Evolutionary conservation across 2,888 invertebrate species (phyloP), one percentile per base, ranked within the genome.

Genomic region (Molorchus minor): DNA sequence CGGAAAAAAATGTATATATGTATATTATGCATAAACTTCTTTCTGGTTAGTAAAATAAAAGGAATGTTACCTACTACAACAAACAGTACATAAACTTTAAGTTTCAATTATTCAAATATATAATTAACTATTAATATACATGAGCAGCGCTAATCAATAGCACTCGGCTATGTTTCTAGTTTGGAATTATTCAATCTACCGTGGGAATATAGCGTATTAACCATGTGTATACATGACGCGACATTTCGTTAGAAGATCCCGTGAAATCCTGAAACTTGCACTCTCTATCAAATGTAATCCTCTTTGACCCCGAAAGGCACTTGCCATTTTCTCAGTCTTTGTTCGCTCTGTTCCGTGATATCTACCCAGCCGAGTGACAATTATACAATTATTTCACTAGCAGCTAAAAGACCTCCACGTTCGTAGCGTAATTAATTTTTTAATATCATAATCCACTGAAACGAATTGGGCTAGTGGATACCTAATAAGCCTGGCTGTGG

Each of bases 191-290:
- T 55, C 45, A 55, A 55, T 55, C 55, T 49, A 25, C 49, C 79
- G 79, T 79, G 80, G 77, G 80, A 80, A 74, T 68, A 65, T 75
- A 67, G 67, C 70, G 79, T 74, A 77, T 80, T 80, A 79, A 75
- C 70, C 75, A 76, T 70, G 74, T 78, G 77, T 75, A 73, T 74
- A 76, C 75, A 76, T 73, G 74, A 74, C 75, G 74, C 72, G 74
- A 74, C 75, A 75, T 75, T 73, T 73, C 69, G 61, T 64, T 56
- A 57, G 56, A 71, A 73, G 71, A 74, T 73, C 68, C 71, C 58
- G 61, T 59, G 60, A 68, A 68, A 71, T 71, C 71, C 70, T 62
- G 64, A 71, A 74, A 76, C 75, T 76, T 74, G 76, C 77, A 75
- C 78, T 75, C 74, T 75, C 76, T 73, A 73, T 75, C 70, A 71